Percentiles rank a stretch among this genome's conserved stretches.
Evolutionary conservation across 2,888 invertebrate genomes (phyloP).

Genomic region (Heliothis peltigera): DNA sequence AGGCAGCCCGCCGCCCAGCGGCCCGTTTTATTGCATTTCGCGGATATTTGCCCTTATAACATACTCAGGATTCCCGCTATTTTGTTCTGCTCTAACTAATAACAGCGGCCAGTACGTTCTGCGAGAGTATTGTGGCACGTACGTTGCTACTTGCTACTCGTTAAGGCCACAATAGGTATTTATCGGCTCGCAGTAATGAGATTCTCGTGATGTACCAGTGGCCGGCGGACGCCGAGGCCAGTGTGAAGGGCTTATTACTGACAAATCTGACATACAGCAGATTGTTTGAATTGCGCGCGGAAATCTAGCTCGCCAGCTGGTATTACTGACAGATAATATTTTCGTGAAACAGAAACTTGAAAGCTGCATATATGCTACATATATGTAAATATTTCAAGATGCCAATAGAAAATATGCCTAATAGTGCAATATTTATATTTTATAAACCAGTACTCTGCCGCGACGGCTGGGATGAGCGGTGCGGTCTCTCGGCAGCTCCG

Average conservation of each 20-base stretch:
- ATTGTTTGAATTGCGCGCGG: slow-evolving; percentile 1
- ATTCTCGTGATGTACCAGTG: slow-evolving; percentile 25
- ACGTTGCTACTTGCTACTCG: not conserved
- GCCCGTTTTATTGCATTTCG: slow-evolving; percentile 54
- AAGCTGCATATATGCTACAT: too few relatives aligned
- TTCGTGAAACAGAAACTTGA: not conserved
- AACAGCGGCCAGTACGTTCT: slow-evolving; percentile 32
- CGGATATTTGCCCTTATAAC: slow-evolving; percentile 55
- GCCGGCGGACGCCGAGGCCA: slow-evolving; percentile 5
- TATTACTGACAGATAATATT: not conserved
- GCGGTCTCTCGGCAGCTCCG: too few relatives aligned
- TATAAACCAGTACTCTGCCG: too few relatives aligned
- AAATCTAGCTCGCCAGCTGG: not conserved
- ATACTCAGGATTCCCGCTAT: slow-evolving; percentile 46
- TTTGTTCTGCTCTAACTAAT: slow-evolving; percentile 45
- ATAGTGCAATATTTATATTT: too few relatives aligned
- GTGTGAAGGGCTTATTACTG: not conserved
- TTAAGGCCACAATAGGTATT: slow-evolving; percentile 24
- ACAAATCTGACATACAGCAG: not conserved
- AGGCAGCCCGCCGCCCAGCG: slow-evolving; percentile 15
- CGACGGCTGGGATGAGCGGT: too few relatives aligned
- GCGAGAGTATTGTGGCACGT: slow-evolving; percentile 23
- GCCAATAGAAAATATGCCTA: too few relatives aligned
- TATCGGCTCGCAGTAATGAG: slow-evolving; percentile 37
- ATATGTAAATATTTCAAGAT: too few relatives aligned